phyloP scores from a whole-genome alignment of 2,797 vertebrate genomes.

The Eremophila alpestris region DNA sequence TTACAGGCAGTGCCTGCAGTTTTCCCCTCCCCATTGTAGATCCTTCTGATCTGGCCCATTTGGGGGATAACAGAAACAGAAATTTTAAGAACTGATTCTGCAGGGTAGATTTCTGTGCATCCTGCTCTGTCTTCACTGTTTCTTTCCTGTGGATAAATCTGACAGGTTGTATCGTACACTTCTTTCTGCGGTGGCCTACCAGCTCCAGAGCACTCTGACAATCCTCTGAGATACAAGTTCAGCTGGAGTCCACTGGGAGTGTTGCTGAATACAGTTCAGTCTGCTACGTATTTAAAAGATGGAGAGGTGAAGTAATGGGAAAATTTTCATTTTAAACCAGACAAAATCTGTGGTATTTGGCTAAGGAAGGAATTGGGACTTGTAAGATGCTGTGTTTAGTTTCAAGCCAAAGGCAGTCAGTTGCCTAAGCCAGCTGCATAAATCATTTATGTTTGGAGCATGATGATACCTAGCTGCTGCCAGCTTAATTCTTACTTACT shows the following conservation, averaged over 20 bases:
- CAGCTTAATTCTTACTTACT: background rate
- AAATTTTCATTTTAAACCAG: background rate
- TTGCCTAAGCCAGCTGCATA: background rate
- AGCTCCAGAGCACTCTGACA: slow-evolving; percentile 92
- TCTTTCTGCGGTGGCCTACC: slow-evolving; percentile 95
- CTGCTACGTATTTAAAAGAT: slow-evolving; percentile 86
- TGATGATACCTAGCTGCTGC: background rate
- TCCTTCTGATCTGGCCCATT: background rate
- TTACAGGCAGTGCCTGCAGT: background rate
- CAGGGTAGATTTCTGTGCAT: background rate
- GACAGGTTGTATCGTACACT: slow-evolving; percentile 89
- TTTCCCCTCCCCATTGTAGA: background rate
- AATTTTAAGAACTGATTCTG: background rate
- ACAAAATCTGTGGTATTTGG: background rate
- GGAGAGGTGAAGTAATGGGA: slow-evolving; percentile 79
- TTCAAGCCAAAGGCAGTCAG: background rate
- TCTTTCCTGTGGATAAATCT: slow-evolving; percentile 2
- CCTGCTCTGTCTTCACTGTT: background rate
- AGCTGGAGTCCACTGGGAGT: slow-evolving; percentile 96
- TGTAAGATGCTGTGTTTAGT: background rate
- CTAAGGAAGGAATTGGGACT: background rate
- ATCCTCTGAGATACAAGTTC: slow-evolving; percentile 97
- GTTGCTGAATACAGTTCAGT: slow-evolving; percentile 87
- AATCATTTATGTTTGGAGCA: background rate
- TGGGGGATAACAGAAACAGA: background rate